These are phyloP conservation scores for Pegea sp. DNA, from an alignment of 23 tunicate genomes.

Conservation along the genomic window DNA sequence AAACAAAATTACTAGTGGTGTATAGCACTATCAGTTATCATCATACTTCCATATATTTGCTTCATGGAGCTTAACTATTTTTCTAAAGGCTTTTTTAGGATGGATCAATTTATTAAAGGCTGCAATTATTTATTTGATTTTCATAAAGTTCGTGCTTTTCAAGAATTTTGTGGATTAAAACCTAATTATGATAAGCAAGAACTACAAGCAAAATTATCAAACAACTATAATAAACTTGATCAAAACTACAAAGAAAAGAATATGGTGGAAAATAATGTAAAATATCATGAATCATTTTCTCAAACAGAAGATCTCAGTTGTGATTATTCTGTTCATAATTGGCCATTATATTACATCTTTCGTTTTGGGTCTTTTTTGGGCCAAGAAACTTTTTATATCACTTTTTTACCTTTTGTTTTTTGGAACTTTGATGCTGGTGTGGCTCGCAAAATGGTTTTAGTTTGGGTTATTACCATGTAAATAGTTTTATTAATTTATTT, in stretches of 20 bases:
- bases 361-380: constrained; percentile 69
- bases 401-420: constrained; percentile 54
- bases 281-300: background rate
- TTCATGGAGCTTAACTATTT: no score
- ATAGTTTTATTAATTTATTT: no score
- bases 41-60: no score
- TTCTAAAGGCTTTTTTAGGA: no score
- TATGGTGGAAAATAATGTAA: background rate
- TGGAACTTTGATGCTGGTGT: constrained; percentile 71
- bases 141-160: constrained; percentile 86
- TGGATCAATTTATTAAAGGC: constrained; percentile 25
- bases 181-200: no score
- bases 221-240: background rate
- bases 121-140: constrained; percentile 88
- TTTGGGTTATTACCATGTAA: constrained; percentile 98
- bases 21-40: no score
- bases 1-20: no score
- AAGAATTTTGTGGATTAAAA: constrained; percentile 75
- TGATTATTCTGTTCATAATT: constrained; percentile 39
- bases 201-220: constrained; percentile 9
- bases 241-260: background rate
- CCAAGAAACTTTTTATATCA: constrained; percentile 78
- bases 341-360: constrained; percentile 49
- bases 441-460: constrained; percentile 65
- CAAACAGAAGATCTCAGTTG: constrained; percentile 7